phyloP scores from a whole-genome alignment of 2,888 invertebrate species.

The Aphodius sticticus region DNA sequence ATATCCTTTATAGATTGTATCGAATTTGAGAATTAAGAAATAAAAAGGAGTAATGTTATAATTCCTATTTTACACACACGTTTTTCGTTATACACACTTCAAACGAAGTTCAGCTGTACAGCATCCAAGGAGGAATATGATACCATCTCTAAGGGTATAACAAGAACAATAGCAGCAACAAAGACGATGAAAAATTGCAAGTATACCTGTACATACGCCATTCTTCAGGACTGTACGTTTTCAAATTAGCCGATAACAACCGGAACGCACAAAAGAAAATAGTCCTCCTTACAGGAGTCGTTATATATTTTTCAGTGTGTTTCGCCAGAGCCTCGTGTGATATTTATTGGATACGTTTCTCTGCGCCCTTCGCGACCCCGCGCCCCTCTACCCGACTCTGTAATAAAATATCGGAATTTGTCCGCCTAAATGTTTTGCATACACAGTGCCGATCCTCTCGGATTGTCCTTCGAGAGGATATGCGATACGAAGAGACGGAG shows the following conservation, averaged over 20 bases:
- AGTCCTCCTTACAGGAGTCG: not conserved
- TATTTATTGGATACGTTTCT: not conserved
- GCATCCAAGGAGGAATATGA: too few species aligned
- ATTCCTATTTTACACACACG: too few species aligned
- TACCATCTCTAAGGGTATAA: not conserved
- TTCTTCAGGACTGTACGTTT: not conserved
- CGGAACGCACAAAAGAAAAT: conserved; percentile 10
- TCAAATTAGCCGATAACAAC: conserved; percentile 32
- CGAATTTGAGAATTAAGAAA: too few species aligned
- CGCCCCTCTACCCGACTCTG: not conserved
- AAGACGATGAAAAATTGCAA: not conserved
- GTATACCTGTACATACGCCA: too few species aligned
- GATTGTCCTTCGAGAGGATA: conserved; percentile 4
- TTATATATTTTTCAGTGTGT: not conserved
- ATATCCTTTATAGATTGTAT: too few species aligned
- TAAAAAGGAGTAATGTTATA: too few species aligned
- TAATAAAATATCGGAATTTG: conserved; percentile 4
- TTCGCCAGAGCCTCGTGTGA: not conserved
- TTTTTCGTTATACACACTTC: too few species aligned
- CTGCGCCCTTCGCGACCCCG: not conserved
- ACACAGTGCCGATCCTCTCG: conserved; percentile 4
- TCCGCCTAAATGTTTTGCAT: not conserved
- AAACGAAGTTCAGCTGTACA: too few species aligned
- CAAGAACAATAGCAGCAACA: not conserved
- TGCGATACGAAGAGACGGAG: not conserved